Evolutionary conservation across 2,888 invertebrate species (phyloP).

Genomic region (Melitaea athalia): DNA sequence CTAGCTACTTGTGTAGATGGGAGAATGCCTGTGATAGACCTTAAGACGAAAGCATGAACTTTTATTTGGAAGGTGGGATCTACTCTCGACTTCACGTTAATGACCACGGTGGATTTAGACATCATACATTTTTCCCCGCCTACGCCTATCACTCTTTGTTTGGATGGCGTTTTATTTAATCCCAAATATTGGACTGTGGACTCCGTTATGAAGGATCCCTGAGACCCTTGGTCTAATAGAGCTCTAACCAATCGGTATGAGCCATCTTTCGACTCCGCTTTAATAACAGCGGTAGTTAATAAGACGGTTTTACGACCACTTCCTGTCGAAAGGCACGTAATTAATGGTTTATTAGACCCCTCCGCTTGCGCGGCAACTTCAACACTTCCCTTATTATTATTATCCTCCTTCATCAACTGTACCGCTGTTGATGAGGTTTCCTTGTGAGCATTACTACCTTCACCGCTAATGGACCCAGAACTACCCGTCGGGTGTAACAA

Average conservation of each 20-base stretch:
- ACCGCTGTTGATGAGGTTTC: too few relatives aligned
- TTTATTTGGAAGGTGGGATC: conserved; percentile 19
- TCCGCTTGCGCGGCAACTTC: not conserved
- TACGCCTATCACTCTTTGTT: conserved; percentile 17
- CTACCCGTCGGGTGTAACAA: conserved; percentile 1
- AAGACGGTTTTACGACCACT: conserved; percentile 36
- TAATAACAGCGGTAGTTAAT: conserved; percentile 41
- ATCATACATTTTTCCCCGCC: conserved; percentile 20
- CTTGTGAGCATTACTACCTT: too few relatives aligned
- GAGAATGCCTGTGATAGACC: conserved; percentile 22
- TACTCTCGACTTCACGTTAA: conserved; percentile 35
- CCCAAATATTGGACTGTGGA: conserved; percentile 27
- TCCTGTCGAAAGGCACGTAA: not conserved
- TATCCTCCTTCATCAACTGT: conserved; percentile 1
- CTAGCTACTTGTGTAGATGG: conserved; percentile 2
- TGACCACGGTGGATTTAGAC: conserved; percentile 22
- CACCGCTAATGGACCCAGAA: too few relatives aligned
- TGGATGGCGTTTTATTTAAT: conserved; percentile 22
- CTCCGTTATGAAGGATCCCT: conserved; percentile 29
- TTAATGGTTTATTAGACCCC: not conserved
- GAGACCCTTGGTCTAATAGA: conserved; percentile 31
- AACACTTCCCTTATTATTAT: not conserved
- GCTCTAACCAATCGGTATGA: conserved; percentile 12
- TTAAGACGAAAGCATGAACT: conserved; percentile 25
- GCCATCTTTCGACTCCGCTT: conserved; percentile 33